phyloP scores from a whole-genome alignment of 92 coral and sea anemone genomes.

The Zoanthus sansibaricus region DNA sequence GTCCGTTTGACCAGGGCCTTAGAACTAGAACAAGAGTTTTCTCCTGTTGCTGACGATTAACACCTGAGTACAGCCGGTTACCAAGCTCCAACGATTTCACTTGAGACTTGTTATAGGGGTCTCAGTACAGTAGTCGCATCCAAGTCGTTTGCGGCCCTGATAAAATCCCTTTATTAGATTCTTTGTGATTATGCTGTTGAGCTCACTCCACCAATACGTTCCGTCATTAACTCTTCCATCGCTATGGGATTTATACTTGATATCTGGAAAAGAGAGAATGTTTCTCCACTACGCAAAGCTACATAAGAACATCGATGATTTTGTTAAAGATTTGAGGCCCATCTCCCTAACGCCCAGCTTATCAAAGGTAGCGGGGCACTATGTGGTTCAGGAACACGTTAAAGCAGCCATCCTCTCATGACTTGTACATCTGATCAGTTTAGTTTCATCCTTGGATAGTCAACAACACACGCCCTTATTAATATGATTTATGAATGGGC shows the following conservation, averaged over 20 bases:
- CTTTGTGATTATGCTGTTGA: constrained; percentile 28
- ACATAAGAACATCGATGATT: neutral
- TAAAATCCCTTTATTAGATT: too few species aligned
- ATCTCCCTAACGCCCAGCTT: constrained; percentile 38
- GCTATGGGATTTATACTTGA: constrained; percentile 21
- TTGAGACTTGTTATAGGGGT: too few species aligned
- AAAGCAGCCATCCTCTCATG: constrained; percentile 10
- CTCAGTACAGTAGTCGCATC: too few species aligned
- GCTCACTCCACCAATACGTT: constrained; percentile 26
- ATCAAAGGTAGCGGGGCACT: constrained; percentile 29
- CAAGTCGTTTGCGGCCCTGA: too few species aligned
- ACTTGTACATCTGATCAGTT: constrained; percentile 12
- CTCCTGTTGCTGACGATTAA: too few species aligned
- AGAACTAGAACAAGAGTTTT: too few species aligned
- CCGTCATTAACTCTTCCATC: constrained; percentile 30
- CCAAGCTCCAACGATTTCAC: too few species aligned
- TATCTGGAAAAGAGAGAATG: constrained; percentile 43
- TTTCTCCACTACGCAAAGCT: constrained; percentile 44
- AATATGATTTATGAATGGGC: constrained; percentile 16
- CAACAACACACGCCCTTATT: constrained; percentile 20
- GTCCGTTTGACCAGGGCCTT: too few species aligned
- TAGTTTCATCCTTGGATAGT: neutral
- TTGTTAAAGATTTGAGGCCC: constrained; percentile 20
- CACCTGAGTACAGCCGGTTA: too few species aligned
- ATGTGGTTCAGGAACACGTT: constrained; percentile 16